Evolutionary conservation across 2,113 vertebrate genomes (phyloP).

Genomic region (Desmodus rotundus): DNA sequence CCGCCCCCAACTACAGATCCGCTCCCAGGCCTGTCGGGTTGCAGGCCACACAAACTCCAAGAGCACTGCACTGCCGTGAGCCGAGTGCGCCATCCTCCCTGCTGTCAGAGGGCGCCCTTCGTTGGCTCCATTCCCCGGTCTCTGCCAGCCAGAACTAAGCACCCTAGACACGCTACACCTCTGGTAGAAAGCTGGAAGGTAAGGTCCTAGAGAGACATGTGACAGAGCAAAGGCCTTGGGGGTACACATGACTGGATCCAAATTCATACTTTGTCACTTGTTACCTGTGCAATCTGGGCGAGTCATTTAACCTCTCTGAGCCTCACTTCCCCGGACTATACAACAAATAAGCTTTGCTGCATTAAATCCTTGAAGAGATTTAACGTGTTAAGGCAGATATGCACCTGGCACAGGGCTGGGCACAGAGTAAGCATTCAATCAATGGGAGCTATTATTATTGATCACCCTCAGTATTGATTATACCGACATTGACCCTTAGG

Average conservation of each 20-base stretch:
- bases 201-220: background rate
- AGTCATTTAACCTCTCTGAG: background rate
- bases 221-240: background rate
- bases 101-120: background rate
- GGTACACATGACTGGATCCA: background rate
- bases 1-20: background rate
- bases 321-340: background rate
- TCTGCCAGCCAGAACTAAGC: background rate
- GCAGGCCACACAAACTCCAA: background rate
- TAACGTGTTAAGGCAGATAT: background rate
- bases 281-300: background rate
- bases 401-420: background rate
- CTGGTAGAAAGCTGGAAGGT: background rate
- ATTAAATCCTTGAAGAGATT: background rate
- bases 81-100: background rate
- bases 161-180: background rate
- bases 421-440: background rate
- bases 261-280: background rate
- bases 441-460: background rate
- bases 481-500: background rate
- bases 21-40: background rate
- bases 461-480: background rate
- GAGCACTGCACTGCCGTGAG: background rate
- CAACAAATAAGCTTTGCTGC: background rate
- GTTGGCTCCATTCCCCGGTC: background rate